Conservation (phyloP, 2,113 vertebrate genomes). For the Microcebus murinus region DNA sequence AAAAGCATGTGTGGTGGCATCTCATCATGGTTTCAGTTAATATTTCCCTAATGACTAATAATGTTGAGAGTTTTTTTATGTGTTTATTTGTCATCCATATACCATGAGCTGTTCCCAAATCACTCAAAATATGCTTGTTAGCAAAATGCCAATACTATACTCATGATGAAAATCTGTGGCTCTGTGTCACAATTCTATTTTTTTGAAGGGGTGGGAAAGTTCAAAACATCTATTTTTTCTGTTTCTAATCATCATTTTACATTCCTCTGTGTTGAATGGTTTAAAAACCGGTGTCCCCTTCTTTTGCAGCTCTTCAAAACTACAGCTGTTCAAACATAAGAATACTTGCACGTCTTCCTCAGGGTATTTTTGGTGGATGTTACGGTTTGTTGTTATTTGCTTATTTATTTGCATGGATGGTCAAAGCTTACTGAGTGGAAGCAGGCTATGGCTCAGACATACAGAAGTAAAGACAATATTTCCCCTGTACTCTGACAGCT, state of each 20-base stretch:
- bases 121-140: not conserved
- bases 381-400: not conserved
- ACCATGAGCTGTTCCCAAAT: not conserved
- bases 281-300: not conserved
- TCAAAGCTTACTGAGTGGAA: not conserved
- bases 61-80: not conserved
- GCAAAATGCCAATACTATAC: not conserved
- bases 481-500: not conserved
- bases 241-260: not conserved
- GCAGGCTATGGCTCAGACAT: not conserved
- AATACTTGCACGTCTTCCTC: not conserved
- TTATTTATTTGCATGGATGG: not conserved
- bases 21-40: not conserved
- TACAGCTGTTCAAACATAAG: not conserved
- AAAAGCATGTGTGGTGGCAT: not conserved
- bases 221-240: not conserved
- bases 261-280: not conserved
- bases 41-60: not conserved
- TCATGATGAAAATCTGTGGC: not conserved
- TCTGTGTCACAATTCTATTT: not conserved
- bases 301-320: not conserved
- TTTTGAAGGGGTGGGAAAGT: rapidly evolving
- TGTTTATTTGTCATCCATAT: not conserved
- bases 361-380: not conserved
- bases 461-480: not conserved